Evolutionary conservation across 37 sponge, comb jelly and placozoan genomes (phyloP).

Genomic region (Agelas oroides): DNA sequence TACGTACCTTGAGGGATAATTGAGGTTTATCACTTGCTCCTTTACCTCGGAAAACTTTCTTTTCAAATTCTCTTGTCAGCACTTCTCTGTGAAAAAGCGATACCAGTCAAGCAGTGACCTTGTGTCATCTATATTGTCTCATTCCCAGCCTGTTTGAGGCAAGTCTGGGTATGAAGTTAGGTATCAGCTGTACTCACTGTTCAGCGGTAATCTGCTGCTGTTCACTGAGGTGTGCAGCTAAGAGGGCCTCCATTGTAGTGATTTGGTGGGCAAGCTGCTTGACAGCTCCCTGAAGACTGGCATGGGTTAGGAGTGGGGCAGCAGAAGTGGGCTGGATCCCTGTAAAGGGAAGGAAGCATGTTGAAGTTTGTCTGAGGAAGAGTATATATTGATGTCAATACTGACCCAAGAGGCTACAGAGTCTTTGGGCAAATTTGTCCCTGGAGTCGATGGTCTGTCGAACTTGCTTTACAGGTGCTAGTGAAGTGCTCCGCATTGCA

Average conservation of each 20-base stretch:
- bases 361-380: no score
- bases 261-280: constrained; percentile 43
- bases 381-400: background rate
- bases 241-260: constrained; percentile 21
- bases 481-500: constrained; percentile 29
- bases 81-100: constrained; percentile 13
- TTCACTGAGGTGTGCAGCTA: constrained; percentile 9
- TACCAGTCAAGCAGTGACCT: background rate
- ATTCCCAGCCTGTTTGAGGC: background rate
- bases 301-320: constrained; percentile 14
- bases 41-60: constrained; percentile 27
- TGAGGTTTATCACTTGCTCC: background rate
- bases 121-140: background rate
- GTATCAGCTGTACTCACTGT: constrained; percentile 19
- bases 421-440: constrained; percentile 19
- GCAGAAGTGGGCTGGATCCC: background rate
- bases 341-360: no score
- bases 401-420: constrained; percentile 30
- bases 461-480: background rate
- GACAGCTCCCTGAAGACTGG: constrained; percentile 11
- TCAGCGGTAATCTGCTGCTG: background rate
- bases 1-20: background rate
- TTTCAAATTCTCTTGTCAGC: background rate
- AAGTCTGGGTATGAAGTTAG: background rate
- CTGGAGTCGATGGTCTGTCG: constrained; percentile 38